These are phyloP conservation scores for Nemurella pictetii DNA, from an alignment of 2,888 invertebrate genomes.

Conservation along the genomic window DNA sequence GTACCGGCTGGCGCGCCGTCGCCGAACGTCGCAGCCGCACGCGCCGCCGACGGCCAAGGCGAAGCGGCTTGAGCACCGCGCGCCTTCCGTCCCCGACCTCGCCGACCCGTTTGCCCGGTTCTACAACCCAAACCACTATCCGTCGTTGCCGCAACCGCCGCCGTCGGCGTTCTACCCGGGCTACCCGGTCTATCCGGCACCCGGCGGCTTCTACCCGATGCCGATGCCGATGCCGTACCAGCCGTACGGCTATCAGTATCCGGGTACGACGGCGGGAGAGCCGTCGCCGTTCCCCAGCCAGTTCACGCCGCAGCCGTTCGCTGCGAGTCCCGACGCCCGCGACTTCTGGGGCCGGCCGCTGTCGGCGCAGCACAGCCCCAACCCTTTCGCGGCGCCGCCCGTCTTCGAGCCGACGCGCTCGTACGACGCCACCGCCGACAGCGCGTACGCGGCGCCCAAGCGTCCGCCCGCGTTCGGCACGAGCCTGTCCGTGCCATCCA, in stretches of 20 bases:
- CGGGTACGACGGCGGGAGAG: no score
- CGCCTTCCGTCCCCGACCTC: slow-evolving; percentile 20
- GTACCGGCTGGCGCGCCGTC: slow-evolving; percentile 1
- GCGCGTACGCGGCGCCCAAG: neutral
- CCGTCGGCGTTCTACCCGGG: neutral
- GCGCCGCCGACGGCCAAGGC: neutral
- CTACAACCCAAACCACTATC: neutral
- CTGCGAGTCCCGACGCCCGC: neutral
- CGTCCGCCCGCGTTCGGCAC: neutral
- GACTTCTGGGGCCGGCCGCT: neutral
- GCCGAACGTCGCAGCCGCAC: neutral
- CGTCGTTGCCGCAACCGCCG: neutral
- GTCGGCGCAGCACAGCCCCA: neutral
- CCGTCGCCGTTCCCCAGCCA: neutral
- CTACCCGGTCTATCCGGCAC: neutral
- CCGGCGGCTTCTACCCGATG: neutral
- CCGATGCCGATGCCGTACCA: neutral
- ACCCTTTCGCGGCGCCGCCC: no score
- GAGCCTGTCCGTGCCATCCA: neutral
- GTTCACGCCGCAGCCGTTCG: neutral
- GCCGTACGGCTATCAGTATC: no score
- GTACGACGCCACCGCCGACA: neutral
- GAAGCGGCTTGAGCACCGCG: neutral
- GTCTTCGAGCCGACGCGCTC: neutral
- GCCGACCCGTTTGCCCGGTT: neutral